Evolutionary conservation across 2,888 invertebrate species (phyloP).

Genomic region (Lycaena phlaeas): DNA sequence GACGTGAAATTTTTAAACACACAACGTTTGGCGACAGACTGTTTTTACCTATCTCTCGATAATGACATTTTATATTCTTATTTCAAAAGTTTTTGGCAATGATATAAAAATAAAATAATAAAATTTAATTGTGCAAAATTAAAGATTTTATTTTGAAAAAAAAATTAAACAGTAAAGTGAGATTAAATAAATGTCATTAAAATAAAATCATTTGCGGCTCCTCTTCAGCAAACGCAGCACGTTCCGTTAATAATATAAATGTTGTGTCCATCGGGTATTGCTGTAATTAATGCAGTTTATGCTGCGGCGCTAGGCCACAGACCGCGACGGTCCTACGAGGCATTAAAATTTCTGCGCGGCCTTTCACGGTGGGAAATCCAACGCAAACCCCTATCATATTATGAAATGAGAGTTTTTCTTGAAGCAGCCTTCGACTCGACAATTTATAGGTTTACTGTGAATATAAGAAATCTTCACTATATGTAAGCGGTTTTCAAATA

Average conservation of each 20-base stretch:
- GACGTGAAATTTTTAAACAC: no score
- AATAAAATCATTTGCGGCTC: conserved; percentile 7
- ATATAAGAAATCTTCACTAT: no score
- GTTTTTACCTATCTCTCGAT: no score
- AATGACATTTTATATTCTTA: no score
- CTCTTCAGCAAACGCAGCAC: conserved; percentile 5
- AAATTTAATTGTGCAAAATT: no score
- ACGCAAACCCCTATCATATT: conserved; percentile 33
- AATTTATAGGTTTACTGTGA: no score
- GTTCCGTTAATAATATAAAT: conserved; percentile 11
- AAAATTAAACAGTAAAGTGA: not conserved
- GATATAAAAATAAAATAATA: no score
- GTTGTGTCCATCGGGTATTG: conserved; percentile 13
- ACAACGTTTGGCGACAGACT: no score
- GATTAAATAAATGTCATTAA: conserved; percentile 7
- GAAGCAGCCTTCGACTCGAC: no score
- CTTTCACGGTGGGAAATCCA: conserved; percentile 18
- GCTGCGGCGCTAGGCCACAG: conserved; percentile 7
- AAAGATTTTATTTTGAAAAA: no score
- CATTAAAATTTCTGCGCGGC: conserved; percentile 17
- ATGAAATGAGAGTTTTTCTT: conserved; percentile 39
- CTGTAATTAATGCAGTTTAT: conserved; percentile 13
- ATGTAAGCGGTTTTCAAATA: no score
- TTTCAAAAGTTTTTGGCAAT: no score
- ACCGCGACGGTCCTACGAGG: conserved; percentile 13